A percentile compares a stretch with the other conserved stretches of the same genome.
phyloP scores from a whole-genome alignment of 1,140 invertebrate genomes.

The Nebria ingens region DNA sequence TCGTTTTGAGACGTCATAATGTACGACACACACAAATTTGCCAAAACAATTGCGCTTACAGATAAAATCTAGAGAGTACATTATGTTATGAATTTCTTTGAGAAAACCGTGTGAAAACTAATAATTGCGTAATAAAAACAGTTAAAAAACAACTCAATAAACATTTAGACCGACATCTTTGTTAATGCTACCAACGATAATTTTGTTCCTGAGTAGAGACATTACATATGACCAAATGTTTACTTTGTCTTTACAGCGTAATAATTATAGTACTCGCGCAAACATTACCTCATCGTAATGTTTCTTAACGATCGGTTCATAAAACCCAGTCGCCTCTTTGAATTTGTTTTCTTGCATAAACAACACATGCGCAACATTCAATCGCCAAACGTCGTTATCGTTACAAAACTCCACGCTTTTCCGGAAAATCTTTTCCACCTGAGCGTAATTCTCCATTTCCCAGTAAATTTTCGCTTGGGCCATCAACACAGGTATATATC shows the following conservation, averaged over 20 bases:
- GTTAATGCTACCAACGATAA: no score
- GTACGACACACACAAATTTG: conserved; percentile 97
- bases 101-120: no score
- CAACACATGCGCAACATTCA: conserved; percentile 96
- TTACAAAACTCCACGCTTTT: conserved; percentile 98
- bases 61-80: conserved; percentile 91
- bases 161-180: no score
- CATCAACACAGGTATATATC: conserved; percentile 88
- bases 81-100: no score
- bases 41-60: conserved; percentile 92
- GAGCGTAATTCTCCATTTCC: conserved; percentile 92
- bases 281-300: conserved; percentile 81
- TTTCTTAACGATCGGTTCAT: conserved; percentile 96
- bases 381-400: conserved; percentile 91
- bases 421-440: conserved; percentile 89
- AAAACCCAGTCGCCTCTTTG: conserved; percentile 95
- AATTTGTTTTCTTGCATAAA: conserved; percentile 99
- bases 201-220: no score
- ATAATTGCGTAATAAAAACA: no score
- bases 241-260: not conserved
- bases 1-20: conserved; percentile 99
- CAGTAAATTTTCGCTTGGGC: conserved; percentile 98
- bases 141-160: no score
- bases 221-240: no score
- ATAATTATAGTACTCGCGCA: not conserved